Evolutionary conservation across 2,113 vertebrate genomes (phyloP), one percentile per base, ranked within the genome.

Genomic region (Typhlomys cinereus): DNA sequence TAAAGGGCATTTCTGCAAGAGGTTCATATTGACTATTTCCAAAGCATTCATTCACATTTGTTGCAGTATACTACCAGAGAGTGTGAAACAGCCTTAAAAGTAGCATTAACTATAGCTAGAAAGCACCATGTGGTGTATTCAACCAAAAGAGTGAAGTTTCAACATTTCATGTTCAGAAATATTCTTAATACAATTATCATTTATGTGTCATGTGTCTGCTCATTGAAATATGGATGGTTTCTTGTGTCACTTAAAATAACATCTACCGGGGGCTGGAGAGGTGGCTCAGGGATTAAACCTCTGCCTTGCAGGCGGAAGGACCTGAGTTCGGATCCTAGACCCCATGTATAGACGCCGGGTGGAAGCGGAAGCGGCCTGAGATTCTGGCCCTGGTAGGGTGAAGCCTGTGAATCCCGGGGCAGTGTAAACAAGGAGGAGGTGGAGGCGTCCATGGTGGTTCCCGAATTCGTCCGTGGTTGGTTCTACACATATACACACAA

Each of bases 171-270:
- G 54, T 70, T 83, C 6, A 74, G 27, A 75, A 90, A 61, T 78
- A 95, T 44, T 39, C 90, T 79, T 83, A 39, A 3, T 2, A 89
- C 12, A 39, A 0, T 79, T 80, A 39, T n/a, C 76, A 57, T 73
- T 70, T 81, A 54, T 59, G 61, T 1, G 52, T 81, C 3, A 46
- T 29, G 41, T 48, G 85, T n/a, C 69, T 46, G 39, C 66, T 94
- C 66, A 82, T 39, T 34, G 15, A 93, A 94, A 69, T 31, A 62
- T 39, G n/a, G 88, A 81, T 67, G 44, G 31, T 84, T 80, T 92
- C 80, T 69, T 62, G 54, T 8, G 25, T 80, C 41, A 17, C 1
- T 86, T 90, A 80, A 95, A 92, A 79, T 79, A 84, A 31, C 39
- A 70, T 84, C 50, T 67, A 27, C n/a, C n/a, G n/a, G n/a, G n/a